Conservation (phyloP, 2,113 vertebrate genomes). For the Ictidomys tridecemlineatus region DNA sequence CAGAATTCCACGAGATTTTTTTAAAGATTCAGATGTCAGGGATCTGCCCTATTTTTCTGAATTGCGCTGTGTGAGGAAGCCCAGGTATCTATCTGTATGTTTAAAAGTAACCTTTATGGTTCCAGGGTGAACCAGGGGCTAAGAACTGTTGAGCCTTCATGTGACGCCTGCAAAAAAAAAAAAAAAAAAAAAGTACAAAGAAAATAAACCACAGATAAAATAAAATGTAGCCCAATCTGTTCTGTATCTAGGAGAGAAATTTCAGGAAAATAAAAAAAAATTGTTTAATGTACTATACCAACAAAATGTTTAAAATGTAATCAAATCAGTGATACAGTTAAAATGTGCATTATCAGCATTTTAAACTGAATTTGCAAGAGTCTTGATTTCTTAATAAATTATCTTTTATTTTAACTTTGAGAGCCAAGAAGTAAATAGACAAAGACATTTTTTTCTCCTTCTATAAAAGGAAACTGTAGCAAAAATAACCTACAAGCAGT, state of each 20-base stretch:
- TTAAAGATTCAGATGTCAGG: no score
- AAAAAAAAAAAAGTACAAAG: no score
- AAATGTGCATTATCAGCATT: not conserved
- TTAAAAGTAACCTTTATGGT: not conserved
- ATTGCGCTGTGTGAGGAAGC: rapidly evolving
- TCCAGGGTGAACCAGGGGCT: not conserved
- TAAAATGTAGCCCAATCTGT: not conserved
- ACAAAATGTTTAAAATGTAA: slow-evolving; percentile 8
- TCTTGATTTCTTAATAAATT: not conserved
- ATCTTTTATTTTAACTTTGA: not conserved
- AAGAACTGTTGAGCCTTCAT: rapidly evolving
- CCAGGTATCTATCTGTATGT: not conserved
- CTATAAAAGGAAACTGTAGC: slow-evolving; percentile 25
- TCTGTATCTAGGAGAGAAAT: not conserved
- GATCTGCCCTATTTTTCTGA: not conserved
- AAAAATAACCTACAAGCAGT: slow-evolving; percentile 48
- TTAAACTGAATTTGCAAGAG: not conserved
- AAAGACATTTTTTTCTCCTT: not conserved
- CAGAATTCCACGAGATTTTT: not conserved
- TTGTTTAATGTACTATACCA: not conserved
- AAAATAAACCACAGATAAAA: not conserved
- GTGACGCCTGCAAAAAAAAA: not conserved
- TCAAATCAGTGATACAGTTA: not conserved
- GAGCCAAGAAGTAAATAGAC: not conserved
- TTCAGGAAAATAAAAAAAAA: not conserved